Evolutionary conservation across 2,797 vertebrate genomes (phyloP).

Genomic region (Hydrophis major): DNA sequence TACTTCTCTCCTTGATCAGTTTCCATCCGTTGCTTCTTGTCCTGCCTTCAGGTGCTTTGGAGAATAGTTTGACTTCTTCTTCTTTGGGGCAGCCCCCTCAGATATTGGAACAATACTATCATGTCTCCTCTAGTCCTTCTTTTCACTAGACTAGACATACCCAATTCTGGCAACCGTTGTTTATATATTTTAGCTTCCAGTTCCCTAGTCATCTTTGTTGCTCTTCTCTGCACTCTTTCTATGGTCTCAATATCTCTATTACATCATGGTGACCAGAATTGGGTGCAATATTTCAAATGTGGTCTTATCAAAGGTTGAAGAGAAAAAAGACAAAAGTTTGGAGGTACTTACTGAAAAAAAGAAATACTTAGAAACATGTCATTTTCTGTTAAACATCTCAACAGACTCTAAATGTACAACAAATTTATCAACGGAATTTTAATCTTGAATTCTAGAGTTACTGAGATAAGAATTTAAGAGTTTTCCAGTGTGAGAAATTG

Average conservation of each 20-base stretch:
- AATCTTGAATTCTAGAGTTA: background rate
- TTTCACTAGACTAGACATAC: background rate
- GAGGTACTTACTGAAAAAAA: background rate
- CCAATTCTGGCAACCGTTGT: too few relatives aligned
- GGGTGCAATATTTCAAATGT: background rate
- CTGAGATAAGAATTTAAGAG: background rate
- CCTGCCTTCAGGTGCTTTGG: too few relatives aligned
- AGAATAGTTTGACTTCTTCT: background rate
- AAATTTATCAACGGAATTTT: background rate
- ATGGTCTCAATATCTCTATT: background rate
- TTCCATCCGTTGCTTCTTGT: background rate
- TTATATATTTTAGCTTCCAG: too few relatives aligned
- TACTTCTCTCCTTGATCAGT: background rate
- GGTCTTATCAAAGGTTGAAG: background rate
- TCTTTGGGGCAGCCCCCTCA: too few relatives aligned
- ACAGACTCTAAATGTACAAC: background rate
- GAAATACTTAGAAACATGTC: background rate
- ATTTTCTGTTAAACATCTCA: background rate
- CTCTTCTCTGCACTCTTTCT: background rate
- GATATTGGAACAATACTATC: too few relatives aligned
- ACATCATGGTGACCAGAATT: background rate
- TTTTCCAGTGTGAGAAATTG: background rate
- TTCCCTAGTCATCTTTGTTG: too few relatives aligned
- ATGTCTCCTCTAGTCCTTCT: too few relatives aligned
- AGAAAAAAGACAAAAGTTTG: background rate